These are phyloP conservation scores for Adelphocoris suturalis DNA, from an alignment of 2,888 invertebrate species.

Conservation along the genomic window DNA sequence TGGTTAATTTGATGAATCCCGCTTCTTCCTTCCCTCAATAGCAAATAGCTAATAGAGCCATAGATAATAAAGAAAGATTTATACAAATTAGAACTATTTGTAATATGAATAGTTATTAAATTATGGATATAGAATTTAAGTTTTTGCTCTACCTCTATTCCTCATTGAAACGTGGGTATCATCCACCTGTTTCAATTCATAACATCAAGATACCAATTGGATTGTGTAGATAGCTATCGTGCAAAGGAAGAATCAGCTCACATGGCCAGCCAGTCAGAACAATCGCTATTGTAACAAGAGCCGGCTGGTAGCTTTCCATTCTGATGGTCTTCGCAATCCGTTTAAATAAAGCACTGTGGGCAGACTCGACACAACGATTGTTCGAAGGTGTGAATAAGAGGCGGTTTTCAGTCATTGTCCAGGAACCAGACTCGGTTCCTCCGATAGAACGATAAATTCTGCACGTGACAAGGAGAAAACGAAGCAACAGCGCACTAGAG, in stretches of 20 bases:
- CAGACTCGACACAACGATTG: slow-evolving; percentile 63
- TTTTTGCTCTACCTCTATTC: too few species aligned
- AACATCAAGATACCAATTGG: not conserved
- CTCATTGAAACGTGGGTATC: too few species aligned
- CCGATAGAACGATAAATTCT: slow-evolving; percentile 52
- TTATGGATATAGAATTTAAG: too few species aligned
- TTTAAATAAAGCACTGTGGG: slow-evolving; percentile 47
- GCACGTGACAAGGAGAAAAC: slow-evolving; percentile 68
- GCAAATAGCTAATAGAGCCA: too few species aligned
- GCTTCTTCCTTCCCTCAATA: too few species aligned
- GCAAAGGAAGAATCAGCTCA: slow-evolving; percentile 20
- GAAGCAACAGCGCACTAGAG: slow-evolving; percentile 58
- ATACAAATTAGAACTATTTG: too few species aligned
- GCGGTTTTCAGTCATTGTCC: slow-evolving; percentile 37
- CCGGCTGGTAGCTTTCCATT: slow-evolving; percentile 26
- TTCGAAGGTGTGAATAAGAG: slow-evolving; percentile 59
- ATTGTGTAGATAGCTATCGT: slow-evolving; percentile 2
- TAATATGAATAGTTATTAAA: too few species aligned
- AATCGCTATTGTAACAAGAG: slow-evolving; percentile 21
- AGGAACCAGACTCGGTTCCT: not conserved
- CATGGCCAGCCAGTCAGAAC: not conserved
- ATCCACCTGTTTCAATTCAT: too few species aligned
- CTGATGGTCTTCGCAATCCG: slow-evolving; percentile 43
- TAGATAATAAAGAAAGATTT: too few species aligned
- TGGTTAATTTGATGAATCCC: too few species aligned